Percentiles rank a stretch among this genome's conserved stretches.
These are phyloP conservation scores for Desoria tigrina DNA, from an alignment of 2,888 invertebrate species.

Conservation along the genomic window DNA sequence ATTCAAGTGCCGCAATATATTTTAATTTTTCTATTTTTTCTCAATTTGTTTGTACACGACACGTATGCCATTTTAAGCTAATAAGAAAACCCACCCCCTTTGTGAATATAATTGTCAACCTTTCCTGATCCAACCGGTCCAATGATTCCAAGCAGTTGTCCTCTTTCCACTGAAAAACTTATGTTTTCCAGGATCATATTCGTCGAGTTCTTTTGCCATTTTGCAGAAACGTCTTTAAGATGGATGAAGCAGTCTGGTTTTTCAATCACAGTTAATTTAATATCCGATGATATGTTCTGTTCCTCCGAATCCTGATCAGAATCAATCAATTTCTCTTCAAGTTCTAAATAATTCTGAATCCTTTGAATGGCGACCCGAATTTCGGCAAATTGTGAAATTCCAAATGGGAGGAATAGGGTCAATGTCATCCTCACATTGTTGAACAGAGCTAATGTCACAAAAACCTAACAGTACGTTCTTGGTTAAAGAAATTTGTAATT, in stretches of 20 bases:
- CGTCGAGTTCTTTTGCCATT: conserved; percentile 54
- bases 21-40: no score
- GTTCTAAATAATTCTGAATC: conserved; percentile 58
- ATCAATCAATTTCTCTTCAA: background rate
- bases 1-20: no score
- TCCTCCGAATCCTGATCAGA: conserved; percentile 26
- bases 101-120: no score
- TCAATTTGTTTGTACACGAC: no score
- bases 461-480: conserved; percentile 59
- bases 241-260: no score
- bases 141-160: conserved; percentile 61
- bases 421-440: conserved; percentile 82
- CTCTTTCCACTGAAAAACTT: conserved; percentile 58
- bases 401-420: conserved; percentile 81
- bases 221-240: conserved; percentile 34
- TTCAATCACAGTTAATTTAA: no score
- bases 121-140: conserved; percentile 53
- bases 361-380: conserved; percentile 72
- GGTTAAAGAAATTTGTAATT: background rate
- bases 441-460: conserved; percentile 86
- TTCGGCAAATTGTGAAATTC: conserved; percentile 78
- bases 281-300: background rate
- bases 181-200: conserved; percentile 68
- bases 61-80: no score
- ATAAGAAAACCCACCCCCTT: no score